Conservation (phyloP, 2,888 invertebrate species). For the Apomyelois bistriatella region DNA sequence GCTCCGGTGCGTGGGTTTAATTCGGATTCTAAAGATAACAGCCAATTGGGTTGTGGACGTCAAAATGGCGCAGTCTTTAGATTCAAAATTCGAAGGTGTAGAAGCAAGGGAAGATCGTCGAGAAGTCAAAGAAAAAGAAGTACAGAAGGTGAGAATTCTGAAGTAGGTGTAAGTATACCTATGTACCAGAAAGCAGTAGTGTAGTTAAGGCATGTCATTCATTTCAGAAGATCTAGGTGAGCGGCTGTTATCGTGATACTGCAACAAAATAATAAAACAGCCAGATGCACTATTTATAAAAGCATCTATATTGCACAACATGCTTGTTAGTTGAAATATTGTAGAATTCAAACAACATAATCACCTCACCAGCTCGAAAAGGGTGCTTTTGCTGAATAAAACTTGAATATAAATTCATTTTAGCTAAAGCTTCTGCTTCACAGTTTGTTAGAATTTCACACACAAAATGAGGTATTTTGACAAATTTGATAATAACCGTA, state of each 20-base stretch:
- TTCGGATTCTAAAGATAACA: constrained; percentile 21
- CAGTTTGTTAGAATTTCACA: no score
- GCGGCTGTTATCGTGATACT: constrained; percentile 64
- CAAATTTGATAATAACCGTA: no score
- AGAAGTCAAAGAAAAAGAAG: neutral
- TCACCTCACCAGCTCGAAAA: no score
- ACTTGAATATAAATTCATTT: no score
- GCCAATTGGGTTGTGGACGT: constrained; percentile 20
- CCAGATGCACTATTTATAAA: constrained; percentile 68
- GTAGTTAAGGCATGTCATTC: constrained; percentile 48
- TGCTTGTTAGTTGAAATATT: constrained; percentile 34
- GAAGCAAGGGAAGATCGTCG: neutral
- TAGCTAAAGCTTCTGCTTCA: no score
- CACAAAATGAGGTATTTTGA: no score
- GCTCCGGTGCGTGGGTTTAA: constrained; percentile 53
- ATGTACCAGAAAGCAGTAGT: constrained; percentile 24
- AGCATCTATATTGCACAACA: constrained; percentile 46
- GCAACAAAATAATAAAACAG: constrained; percentile 72
- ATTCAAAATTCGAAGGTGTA: neutral
- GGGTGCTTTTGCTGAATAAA: no score
- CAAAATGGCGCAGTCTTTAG: constrained; percentile 1
- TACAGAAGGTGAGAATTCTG: neutral
- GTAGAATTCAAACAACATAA: neutral
- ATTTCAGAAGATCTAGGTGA: constrained; percentile 54
- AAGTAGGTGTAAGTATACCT: neutral